A percentile compares a stretch with the other conserved stretches of the same genome.
Conservation (phyloP, 2,888 invertebrate species). For the Epirrhoe tristata region DNA sequence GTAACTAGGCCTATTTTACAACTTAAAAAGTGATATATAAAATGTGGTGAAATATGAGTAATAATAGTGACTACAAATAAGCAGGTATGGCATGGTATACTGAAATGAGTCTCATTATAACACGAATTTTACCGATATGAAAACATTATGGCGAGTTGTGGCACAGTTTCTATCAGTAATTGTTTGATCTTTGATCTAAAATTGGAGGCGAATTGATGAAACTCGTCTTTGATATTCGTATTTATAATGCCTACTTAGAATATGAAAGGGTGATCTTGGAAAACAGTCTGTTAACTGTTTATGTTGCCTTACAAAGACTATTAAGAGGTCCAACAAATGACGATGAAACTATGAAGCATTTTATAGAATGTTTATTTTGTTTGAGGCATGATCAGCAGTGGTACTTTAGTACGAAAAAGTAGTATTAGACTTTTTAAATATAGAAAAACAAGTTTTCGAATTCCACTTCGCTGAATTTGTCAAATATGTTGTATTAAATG, state of each 20-base stretch:
- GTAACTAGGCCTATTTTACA: background rate
- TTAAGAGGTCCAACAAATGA: background rate
- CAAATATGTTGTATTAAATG: background rate
- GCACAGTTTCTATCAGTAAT: conserved; percentile 25
- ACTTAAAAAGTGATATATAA: background rate
- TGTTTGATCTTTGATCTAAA: conserved; percentile 29
- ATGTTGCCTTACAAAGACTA: background rate
- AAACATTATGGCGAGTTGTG: conserved; percentile 23
- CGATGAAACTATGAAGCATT: no score
- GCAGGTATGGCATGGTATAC: conserved; percentile 37
- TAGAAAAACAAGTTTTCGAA: no score
- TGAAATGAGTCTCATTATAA: conserved; percentile 39
- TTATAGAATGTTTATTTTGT: no score
- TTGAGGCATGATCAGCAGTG: no score
- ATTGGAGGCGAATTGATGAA: conserved; percentile 6
- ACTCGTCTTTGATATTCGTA: background rate
- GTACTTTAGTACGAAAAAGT: no score
- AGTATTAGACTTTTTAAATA: no score
- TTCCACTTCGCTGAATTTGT: no score
- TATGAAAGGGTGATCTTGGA: background rate
- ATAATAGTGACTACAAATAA: conserved; percentile 31
- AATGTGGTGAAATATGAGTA: conserved; percentile 6
- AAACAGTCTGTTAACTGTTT: background rate
- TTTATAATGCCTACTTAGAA: background rate
- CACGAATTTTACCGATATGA: conserved; percentile 31